These are phyloP conservation scores for Volucella inflata DNA, from an alignment of 2,888 invertebrate genomes.

Conservation along the genomic window DNA sequence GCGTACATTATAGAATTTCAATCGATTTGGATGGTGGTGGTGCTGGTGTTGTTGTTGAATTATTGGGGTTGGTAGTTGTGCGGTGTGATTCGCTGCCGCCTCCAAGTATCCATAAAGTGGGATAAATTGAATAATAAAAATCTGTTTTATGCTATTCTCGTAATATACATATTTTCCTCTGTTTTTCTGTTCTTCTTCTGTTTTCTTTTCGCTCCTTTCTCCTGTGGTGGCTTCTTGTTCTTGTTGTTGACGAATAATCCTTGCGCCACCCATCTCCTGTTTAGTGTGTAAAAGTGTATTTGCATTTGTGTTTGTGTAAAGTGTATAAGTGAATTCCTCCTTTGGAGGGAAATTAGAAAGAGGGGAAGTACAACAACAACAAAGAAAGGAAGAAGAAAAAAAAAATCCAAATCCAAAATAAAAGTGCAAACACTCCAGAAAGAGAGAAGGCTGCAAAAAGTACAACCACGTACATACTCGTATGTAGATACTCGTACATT, in stretches of 20 bases:
- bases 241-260: background rate
- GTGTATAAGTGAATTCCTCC: slow-evolving; percentile 22
- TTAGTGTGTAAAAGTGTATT: slow-evolving; percentile 26
- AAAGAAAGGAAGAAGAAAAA: slow-evolving; percentile 25
- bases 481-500: slow-evolving; percentile 62
- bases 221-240: background rate
- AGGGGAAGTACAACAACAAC: slow-evolving; percentile 13
- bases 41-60: background rate
- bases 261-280: slow-evolving; percentile 26
- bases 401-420: slow-evolving; percentile 29
- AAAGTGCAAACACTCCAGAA: slow-evolving; percentile 68
- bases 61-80: slow-evolving; percentile 7
- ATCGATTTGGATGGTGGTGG: slow-evolving; percentile 43
- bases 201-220: slow-evolving; percentile 1
- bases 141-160: slow-evolving; percentile 60
- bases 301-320: slow-evolving; percentile 30
- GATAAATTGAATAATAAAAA: slow-evolving; percentile 67
- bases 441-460: slow-evolving; percentile 67
- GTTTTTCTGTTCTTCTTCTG: slow-evolving; percentile 30
- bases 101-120: slow-evolving; percentile 37
- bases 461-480: slow-evolving; percentile 47
- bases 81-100: slow-evolving; percentile 19
- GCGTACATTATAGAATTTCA: slow-evolving; percentile 41
- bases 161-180: slow-evolving; percentile 42
- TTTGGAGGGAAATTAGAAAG: slow-evolving; percentile 34